A percentile compares a stretch with the other conserved stretches of the same genome.
Evolutionary conservation across 2,797 vertebrate genomes (phyloP).

Genomic region (Limosa lapponica): DNA sequence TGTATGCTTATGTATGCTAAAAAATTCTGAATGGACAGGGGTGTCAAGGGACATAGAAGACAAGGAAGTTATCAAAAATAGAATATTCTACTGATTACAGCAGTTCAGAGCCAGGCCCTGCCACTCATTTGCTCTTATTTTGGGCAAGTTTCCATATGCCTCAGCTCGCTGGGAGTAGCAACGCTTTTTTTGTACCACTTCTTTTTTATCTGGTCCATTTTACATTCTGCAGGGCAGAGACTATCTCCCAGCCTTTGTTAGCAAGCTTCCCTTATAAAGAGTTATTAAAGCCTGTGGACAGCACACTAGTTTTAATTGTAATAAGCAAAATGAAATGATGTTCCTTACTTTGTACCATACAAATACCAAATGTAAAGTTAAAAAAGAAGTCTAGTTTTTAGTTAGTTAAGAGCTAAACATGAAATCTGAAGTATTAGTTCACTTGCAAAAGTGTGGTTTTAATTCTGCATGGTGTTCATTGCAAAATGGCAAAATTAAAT

Average conservation of each 20-base stretch:
- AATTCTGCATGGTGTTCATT: background rate
- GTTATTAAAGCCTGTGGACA: background rate
- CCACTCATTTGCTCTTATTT: constrained; percentile 38
- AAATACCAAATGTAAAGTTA: background rate
- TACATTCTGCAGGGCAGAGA: background rate
- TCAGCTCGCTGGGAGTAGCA: constrained; percentile 4
- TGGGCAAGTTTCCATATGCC: background rate
- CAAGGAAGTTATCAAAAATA: constrained; percentile 63
- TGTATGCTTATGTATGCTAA: constrained; percentile 68
- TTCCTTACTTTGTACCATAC: background rate
- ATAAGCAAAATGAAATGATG: background rate
- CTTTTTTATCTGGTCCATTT: background rate
- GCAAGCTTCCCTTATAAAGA: background rate
- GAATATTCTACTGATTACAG: constrained; percentile 62
- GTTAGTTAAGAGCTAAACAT: background rate
- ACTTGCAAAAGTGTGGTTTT: background rate
- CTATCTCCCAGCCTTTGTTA: background rate
- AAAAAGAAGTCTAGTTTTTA: background rate
- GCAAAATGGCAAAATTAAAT: constrained; percentile 37
- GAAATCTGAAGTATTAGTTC: background rate
- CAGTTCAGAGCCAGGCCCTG: constrained; percentile 44
- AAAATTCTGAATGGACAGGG: constrained; percentile 30
- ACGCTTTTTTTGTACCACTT: background rate
- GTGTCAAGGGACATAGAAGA: constrained; percentile 53
- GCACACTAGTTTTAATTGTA: background rate